These are phyloP conservation scores for Pseudomyrmex flavicornis DNA, from an alignment of 1,140 invertebrate species.

Conservation along the genomic window DNA sequence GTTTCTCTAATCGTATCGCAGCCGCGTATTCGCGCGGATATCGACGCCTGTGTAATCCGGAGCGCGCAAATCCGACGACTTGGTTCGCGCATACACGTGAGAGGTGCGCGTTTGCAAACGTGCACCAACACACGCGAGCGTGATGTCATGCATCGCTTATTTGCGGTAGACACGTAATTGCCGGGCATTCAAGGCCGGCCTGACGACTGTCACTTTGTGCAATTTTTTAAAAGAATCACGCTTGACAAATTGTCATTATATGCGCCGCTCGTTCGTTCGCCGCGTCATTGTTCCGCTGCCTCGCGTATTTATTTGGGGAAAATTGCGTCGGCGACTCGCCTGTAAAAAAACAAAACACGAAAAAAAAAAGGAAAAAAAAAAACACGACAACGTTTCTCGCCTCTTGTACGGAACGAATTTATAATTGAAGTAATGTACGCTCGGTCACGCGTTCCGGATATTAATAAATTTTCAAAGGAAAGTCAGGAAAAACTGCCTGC, in stretches of 20 bases:
- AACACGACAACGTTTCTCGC: background rate
- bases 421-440: slow-evolving; percentile 16
- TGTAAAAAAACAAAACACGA: background rate
- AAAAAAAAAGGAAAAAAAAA: background rate
- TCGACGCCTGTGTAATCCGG: slow-evolving; percentile 36
- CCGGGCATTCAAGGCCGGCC: slow-evolving; percentile 66
- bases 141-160: slow-evolving; percentile 69
- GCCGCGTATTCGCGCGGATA: background rate
- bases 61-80: slow-evolving; percentile 46
- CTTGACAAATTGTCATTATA: slow-evolving; percentile 68
- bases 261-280: background rate
- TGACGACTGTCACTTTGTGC: slow-evolving; percentile 61
- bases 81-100: no score
- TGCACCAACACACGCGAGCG: slow-evolving; percentile 32
- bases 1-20: background rate
- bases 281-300: slow-evolving; percentile 51
- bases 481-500: slow-evolving; percentile 1
- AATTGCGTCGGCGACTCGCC: slow-evolving; percentile 24
- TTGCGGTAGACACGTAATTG: slow-evolving; percentile 69
- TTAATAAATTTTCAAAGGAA: slow-evolving; percentile 34
- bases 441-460: slow-evolving; percentile 14
- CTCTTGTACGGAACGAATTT: slow-evolving; percentile 30
- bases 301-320: slow-evolving; percentile 36
- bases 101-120: background rate
- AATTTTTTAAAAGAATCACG: slow-evolving; percentile 68